phyloP scores from a whole-genome alignment of 1,140 invertebrate genomes.

The Caenorhabditis briggsae region DNA sequence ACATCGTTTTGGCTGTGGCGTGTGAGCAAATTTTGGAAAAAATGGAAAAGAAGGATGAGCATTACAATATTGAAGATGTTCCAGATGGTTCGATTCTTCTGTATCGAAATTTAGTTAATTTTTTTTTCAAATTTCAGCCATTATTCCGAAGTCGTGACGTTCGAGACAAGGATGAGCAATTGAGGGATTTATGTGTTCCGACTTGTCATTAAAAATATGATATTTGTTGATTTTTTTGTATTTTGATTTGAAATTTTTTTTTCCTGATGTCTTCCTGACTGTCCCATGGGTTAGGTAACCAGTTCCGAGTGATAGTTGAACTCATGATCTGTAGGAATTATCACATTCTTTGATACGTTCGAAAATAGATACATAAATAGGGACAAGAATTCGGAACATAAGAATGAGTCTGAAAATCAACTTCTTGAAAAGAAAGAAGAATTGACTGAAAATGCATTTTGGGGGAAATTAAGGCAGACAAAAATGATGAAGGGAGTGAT shows the following conservation, averaged over 20 bases:
- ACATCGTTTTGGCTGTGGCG: background rate
- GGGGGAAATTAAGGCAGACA: conserved; percentile 44
- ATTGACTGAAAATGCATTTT: conserved; percentile 30
- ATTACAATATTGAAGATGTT: background rate
- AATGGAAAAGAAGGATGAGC: background rate
- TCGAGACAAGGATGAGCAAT: no score
- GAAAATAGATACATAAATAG: conserved; percentile 38
- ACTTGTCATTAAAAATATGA: no score
- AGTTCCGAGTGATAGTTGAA: no score
- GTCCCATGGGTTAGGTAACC: background rate
- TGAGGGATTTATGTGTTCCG: no score
- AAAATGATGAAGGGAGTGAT: background rate
- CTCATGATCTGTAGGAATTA: no score
- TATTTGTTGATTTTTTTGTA: no score
- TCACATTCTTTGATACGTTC: conserved; percentile 23
- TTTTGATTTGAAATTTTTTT: background rate
- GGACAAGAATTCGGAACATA: background rate
- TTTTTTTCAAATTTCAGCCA: background rate
- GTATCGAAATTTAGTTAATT: background rate
- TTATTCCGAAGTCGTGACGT: no score
- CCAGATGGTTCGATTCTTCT: background rate
- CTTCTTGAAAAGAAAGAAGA: background rate
- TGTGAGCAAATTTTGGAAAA: conserved; percentile 2
- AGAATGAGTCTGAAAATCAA: no score
- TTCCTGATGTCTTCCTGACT: background rate